Conservation (phyloP, 2,113 vertebrate genomes). For the Rhinopomastus cyanomelas region DNA sequence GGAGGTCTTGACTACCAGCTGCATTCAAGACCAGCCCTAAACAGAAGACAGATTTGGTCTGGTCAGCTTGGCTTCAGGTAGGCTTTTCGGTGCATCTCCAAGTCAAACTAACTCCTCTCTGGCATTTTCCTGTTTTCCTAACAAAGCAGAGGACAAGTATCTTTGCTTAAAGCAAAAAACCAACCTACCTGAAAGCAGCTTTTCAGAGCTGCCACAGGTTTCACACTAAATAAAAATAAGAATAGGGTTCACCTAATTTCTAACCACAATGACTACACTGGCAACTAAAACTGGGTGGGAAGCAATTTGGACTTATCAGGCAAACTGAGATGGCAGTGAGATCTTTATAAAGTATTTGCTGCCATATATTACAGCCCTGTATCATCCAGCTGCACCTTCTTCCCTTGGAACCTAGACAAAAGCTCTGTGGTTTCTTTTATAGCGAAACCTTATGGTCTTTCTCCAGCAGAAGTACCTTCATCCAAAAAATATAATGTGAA, state of each 20-base stretch:
- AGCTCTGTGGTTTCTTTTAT: background rate
- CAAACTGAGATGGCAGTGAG: background rate
- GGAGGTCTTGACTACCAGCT: background rate
- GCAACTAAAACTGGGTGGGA: background rate
- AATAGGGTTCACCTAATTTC: background rate
- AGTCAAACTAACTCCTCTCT: background rate
- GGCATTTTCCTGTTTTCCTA: background rate
- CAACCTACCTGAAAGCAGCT: background rate
- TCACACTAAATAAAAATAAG: background rate
- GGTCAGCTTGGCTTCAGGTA: background rate
- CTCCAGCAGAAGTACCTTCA: background rate
- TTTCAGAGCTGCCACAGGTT: background rate
- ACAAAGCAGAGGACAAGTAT: background rate
- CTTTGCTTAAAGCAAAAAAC: background rate
- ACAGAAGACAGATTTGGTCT: background rate
- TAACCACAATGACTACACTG: background rate
- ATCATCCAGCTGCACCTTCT: background rate
- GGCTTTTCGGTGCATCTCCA: background rate
- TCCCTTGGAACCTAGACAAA: slow-evolving; percentile 11
- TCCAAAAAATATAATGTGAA: background rate
- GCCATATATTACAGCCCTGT: background rate
- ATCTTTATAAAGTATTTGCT: slow-evolving; percentile 1
- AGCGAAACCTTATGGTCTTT: background rate
- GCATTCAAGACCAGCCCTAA: background rate
- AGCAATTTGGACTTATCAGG: background rate